Base-by-base conservation (phyloP, 2,113 vertebrate genomes). In the Theristicus caerulescens region DNA sequence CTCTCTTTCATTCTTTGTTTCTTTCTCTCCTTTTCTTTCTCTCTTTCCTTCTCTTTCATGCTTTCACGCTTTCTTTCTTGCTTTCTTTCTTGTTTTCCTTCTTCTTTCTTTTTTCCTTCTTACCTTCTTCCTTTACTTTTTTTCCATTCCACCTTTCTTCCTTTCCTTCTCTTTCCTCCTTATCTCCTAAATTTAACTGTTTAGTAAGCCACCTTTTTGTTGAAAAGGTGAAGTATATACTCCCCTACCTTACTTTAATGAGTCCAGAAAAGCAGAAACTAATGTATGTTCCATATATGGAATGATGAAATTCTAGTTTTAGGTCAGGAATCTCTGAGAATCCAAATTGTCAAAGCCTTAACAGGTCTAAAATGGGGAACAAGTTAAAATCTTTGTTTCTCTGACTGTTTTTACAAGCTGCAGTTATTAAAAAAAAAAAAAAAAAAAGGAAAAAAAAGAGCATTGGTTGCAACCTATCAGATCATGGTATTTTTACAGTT, bases 401-500 rank as follows among this genome's bases (percentile, higher is more conserved):
- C 22, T 57, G 42, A 47, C 34, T 62, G 5, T 36, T 78, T 83
- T 91, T 62, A 57, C 31, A 65, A 62, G 20, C 16, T 54, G 16
- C 25, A 55, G 11, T 27, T 64, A 42, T 17, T 34, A 9, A 40
- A 55, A 32, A 47, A 46, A 40, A 32, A 52, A 44, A 17, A 36
- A 44, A n/a, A 15, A 4, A 7, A 4, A 32, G 2, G 3, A 19
- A n/a, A 38, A 51, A n/a, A 14, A 42, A 64, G 1, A 29, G 1
- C 16, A 4, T 18, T 62, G 8, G 9, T 36, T 91, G 12, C 40
- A 71, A 42, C n/a, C 55, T 55, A 49, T 31, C 34, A 55, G 58
- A 17, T 65, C 19, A 38, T 25, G 10, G 9, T 47, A 52, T 61
- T 46, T 90, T 82, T 59, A 52, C 44, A 25, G 16, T 58, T 58